Conservation (phyloP, 1,140 invertebrate genomes). For the Zophobas morio region DNA sequence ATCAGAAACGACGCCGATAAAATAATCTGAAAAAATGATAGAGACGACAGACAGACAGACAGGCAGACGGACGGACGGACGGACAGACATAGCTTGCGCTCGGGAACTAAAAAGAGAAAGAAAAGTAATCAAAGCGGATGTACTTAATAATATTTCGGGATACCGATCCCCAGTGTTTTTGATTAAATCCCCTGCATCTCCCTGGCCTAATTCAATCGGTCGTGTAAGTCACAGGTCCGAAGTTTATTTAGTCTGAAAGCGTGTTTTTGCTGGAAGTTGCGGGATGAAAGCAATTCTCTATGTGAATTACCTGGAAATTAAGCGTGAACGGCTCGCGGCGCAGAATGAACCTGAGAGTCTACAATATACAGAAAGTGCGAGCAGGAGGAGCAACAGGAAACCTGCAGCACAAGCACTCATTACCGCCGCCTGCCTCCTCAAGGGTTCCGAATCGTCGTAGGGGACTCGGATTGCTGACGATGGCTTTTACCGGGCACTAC, state of each 20-base stretch:
- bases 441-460: not conserved
- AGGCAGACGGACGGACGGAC: too few species aligned
- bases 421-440: slow-evolving; percentile 48
- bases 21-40: too few species aligned
- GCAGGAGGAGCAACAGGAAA: slow-evolving; percentile 56
- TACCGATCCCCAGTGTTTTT: not conserved
- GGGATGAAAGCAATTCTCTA: slow-evolving; percentile 58
- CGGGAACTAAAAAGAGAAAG: too few species aligned
- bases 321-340: slow-evolving; percentile 58
- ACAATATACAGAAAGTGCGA: slow-evolving; percentile 35
- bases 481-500: slow-evolving; percentile 49
- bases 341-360: slow-evolving; percentile 48
- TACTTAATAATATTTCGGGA: too few species aligned
- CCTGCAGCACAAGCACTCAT: slow-evolving; percentile 63
- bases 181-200: slow-evolving; percentile 43
- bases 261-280: slow-evolving; percentile 45
- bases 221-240: slow-evolving; percentile 42
- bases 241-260: slow-evolving; percentile 50
- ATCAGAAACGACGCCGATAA: too few species aligned
- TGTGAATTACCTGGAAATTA: slow-evolving; percentile 62
- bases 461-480: slow-evolving; percentile 34
- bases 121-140: too few species aligned
- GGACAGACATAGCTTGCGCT: too few species aligned
- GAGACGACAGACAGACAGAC: too few species aligned
- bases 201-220: slow-evolving; percentile 45